These are phyloP conservation scores for Chironex yamaguchii DNA, from an alignment of 30 jellyfish, hydroid and myxozoan species.

Conservation along the genomic window DNA sequence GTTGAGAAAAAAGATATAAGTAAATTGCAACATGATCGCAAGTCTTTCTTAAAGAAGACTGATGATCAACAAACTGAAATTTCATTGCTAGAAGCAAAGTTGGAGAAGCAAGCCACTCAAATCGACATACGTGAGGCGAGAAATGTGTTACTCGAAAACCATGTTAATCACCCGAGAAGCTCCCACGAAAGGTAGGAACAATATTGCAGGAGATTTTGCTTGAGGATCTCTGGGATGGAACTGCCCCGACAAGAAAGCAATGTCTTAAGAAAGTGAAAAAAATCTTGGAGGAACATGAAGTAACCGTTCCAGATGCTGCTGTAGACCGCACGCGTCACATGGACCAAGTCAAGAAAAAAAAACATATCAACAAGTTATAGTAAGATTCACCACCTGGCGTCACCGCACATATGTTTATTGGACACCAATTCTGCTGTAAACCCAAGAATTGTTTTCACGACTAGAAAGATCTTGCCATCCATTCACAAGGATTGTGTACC, in stretches of 20 bases:
- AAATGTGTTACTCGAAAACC: not conserved
- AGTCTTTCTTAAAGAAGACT: slow-evolving; percentile 23
- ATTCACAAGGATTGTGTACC: no score
- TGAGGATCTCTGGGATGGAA: slow-evolving; percentile 12
- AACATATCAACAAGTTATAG: slow-evolving; percentile 22
- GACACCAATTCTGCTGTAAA: no score
- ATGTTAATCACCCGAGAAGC: slow-evolving; percentile 5
- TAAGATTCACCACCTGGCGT: slow-evolving; percentile 31
- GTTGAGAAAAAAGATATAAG: slow-evolving; percentile 28
- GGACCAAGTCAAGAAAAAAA: slow-evolving; percentile 5
- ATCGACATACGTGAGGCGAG: slow-evolving; percentile 10
- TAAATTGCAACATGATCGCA: not conserved
- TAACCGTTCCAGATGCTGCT: slow-evolving; percentile 26
- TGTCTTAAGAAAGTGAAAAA: slow-evolving; percentile 45
- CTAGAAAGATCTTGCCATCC: no score
- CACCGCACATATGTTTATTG: slow-evolving; percentile 22
- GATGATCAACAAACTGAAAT: slow-evolving; percentile 28
- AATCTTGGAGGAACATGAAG: slow-evolving; percentile 41
- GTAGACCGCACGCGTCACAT: slow-evolving; percentile 45
- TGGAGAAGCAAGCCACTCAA: slow-evolving; percentile 12
- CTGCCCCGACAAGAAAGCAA: slow-evolving; percentile 19
- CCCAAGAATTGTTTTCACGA: no score
- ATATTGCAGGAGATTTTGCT: slow-evolving; percentile 44
- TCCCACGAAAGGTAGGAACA: slow-evolving; percentile 24
- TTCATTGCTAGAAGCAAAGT: slow-evolving; percentile 13